Conservation (phyloP, 2,888 invertebrate genomes). For the Steromphala cineraria region DNA sequence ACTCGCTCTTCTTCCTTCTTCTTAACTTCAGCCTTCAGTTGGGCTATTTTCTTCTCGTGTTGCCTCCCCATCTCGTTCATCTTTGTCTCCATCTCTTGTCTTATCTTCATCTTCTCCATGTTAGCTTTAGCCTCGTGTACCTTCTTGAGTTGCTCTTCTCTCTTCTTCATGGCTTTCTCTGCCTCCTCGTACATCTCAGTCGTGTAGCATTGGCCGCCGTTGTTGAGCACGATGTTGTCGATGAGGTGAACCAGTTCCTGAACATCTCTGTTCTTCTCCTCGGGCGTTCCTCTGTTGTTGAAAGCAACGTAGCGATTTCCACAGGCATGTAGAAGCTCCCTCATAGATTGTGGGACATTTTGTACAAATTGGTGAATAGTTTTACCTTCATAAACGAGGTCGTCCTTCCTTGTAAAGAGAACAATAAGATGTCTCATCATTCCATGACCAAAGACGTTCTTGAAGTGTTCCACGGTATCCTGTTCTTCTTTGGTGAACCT, state of each 20-base stretch:
- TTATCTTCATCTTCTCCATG: background rate
- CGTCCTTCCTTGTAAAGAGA: conserved; percentile 33
- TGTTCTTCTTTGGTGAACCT: conserved; percentile 35
- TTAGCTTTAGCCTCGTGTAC: background rate
- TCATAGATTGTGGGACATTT: conserved; percentile 12
- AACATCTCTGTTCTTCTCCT: conserved; percentile 24
- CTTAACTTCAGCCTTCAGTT: background rate
- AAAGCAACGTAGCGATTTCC: conserved; percentile 26
- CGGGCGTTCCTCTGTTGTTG: conserved; percentile 25
- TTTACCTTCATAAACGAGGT: conserved; percentile 16
- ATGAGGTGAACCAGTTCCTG: conserved; percentile 26
- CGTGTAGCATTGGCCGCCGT: conserved; percentile 27
- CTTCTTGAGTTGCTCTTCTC: conserved; percentile 9
- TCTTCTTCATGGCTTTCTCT: conserved; percentile 18
- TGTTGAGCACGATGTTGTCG: conserved; percentile 19
- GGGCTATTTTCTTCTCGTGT: background rate
- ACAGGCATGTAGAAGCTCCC: conserved; percentile 4
- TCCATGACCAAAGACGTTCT: conserved; percentile 25
- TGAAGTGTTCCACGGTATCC: conserved; percentile 28
- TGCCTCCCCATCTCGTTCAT: background rate
- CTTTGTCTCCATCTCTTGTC: background rate
- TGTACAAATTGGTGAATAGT: conserved; percentile 20
- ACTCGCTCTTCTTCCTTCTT: background rate
- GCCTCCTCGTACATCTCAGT: conserved; percentile 30
- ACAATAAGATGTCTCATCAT: conserved; percentile 26